These are phyloP conservation scores for Merodon equestris DNA, from an alignment of 2,888 invertebrate genomes.

Conservation along the genomic window DNA sequence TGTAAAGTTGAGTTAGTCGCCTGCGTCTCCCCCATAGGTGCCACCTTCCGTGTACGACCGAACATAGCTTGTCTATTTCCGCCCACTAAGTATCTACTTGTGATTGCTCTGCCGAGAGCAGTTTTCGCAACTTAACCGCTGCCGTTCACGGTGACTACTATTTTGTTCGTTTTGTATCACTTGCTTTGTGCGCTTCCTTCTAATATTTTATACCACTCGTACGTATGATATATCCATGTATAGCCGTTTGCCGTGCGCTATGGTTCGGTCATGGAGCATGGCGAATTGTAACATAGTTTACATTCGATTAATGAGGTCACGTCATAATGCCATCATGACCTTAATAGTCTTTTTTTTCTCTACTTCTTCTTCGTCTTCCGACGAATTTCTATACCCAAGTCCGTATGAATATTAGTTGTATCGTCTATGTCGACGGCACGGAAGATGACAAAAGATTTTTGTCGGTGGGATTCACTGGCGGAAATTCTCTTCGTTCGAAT, in stretches of 20 bases:
- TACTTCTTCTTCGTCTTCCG: too few species aligned
- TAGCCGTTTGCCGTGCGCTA: too few species aligned
- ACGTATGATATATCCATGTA: not conserved
- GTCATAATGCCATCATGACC: slow-evolving; percentile 43
- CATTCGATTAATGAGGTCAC: slow-evolving; percentile 52
- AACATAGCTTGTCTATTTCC: slow-evolving; percentile 15
- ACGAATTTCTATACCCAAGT: too few species aligned
- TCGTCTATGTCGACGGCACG: not conserved
- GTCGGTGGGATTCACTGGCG: not conserved
- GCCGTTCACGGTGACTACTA: slow-evolving; percentile 14
- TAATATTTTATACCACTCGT: too few species aligned
- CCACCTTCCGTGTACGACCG: too few species aligned
- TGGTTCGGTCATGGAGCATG: not conserved
- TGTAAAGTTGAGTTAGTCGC: not conserved
- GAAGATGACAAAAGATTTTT: too few species aligned
- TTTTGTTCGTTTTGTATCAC: slow-evolving; percentile 18
- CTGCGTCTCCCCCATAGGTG: too few species aligned
- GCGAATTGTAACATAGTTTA: slow-evolving; percentile 44
- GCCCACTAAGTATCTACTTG: slow-evolving; percentile 31
- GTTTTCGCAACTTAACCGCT: slow-evolving; percentile 23
- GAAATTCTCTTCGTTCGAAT: slow-evolving; percentile 10
- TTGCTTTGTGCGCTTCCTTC: too few species aligned
- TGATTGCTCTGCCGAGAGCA: slow-evolving; percentile 22
- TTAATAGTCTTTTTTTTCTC: slow-evolving; percentile 20
- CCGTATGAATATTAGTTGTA: not conserved